phyloP scores from a whole-genome alignment of 2,113 vertebrate species.

The Dissostichus mawsoni region DNA sequence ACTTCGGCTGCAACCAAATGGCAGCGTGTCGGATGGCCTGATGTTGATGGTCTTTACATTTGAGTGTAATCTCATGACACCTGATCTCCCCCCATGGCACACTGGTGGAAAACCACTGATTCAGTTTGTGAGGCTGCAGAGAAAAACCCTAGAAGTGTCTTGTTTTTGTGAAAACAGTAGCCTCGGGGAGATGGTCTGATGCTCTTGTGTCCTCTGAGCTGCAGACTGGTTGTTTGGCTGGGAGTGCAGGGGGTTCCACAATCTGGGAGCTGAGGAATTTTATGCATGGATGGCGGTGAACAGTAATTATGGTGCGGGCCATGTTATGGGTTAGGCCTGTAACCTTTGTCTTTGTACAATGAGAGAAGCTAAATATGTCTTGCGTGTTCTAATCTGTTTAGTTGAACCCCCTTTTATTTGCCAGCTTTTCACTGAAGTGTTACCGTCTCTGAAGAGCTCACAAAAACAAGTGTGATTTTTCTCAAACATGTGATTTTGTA shows the following conservation, averaged over 20 bases:
- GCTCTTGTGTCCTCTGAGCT: constrained; percentile 49
- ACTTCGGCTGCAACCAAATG: constrained; percentile 58
- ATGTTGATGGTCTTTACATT: constrained; percentile 57
- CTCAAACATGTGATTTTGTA: background rate
- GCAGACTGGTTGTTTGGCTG: constrained; percentile 54
- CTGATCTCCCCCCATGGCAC: constrained; percentile 27
- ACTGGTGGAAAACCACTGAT: constrained; percentile 24
- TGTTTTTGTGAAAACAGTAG: constrained; percentile 70
- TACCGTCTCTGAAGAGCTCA: constrained; percentile 2
- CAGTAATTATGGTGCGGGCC: constrained; percentile 76
- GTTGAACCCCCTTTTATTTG: constrained; percentile 38
- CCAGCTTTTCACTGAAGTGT: constrained; percentile 14
- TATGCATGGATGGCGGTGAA: constrained; percentile 77
- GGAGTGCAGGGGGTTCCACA: constrained; percentile 59
- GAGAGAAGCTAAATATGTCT: constrained; percentile 62
- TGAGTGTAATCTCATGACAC: constrained; percentile 51
- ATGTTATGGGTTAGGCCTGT: constrained; percentile 64
- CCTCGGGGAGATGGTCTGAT: constrained; percentile 49
- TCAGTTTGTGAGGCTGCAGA: constrained; percentile 29
- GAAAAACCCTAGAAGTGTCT: constrained; percentile 25
- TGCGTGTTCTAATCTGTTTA: constrained; percentile 52
- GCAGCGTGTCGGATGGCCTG: constrained; percentile 35
- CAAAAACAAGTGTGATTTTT: background rate
- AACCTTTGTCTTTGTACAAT: constrained; percentile 74
- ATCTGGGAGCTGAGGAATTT: constrained; percentile 79